phyloP scores from a whole-genome alignment of 2,113 vertebrate species.

The Oplegnathus fasciatus region DNA sequence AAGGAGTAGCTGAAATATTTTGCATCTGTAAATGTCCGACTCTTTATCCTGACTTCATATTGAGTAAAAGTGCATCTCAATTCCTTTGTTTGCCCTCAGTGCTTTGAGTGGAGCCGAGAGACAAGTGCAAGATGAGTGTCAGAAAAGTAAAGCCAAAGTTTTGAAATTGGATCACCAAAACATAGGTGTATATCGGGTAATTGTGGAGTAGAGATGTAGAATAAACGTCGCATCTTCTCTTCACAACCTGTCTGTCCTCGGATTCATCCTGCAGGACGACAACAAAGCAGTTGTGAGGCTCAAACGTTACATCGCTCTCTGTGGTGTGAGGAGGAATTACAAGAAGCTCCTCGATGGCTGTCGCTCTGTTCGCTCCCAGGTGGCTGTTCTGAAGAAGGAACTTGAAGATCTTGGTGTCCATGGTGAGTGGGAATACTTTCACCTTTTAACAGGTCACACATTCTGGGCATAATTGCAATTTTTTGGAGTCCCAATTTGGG shows the following conservation, averaged over 20 bases:
- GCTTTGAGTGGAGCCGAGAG: neutral
- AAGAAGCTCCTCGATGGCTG: constrained; percentile 88
- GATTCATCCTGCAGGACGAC: constrained; percentile 54
- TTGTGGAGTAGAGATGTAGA: neutral
- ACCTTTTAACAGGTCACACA: neutral
- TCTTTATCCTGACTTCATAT: neutral
- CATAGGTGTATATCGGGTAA: neutral
- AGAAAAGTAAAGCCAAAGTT: neutral
- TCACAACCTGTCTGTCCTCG: neutral
- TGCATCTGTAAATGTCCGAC: neutral
- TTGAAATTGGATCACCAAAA: neutral
- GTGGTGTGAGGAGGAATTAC: constrained; percentile 88
- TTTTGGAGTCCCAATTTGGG: neutral
- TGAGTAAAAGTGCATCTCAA: neutral
- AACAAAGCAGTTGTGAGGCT: constrained; percentile 82
- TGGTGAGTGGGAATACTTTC: constrained; percentile 78
- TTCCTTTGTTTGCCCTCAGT: neutral
- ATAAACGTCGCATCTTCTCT: neutral
- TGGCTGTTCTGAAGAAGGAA: constrained; percentile 85
- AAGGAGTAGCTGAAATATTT: neutral
- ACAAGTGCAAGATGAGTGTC: neutral
- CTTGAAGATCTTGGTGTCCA: constrained; percentile 89
- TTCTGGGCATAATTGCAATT: neutral
- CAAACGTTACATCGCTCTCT: constrained; percentile 89
- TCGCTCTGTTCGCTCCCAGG: constrained; percentile 79